Conservation (phyloP, 2,113 vertebrate genomes). For the Syrmaticus mikado region DNA sequence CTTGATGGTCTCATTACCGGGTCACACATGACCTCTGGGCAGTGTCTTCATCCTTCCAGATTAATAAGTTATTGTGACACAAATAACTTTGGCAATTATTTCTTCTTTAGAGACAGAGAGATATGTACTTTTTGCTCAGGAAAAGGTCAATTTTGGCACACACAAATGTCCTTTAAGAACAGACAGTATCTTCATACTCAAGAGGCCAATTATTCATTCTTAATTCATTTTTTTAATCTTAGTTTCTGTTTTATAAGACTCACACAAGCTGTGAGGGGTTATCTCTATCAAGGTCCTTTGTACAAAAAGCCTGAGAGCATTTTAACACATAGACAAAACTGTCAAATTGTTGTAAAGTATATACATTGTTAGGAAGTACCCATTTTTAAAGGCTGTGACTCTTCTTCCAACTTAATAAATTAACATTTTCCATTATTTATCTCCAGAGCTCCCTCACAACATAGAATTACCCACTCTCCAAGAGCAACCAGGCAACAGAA, state of each 20-base stretch:
- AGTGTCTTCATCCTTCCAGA: slow-evolving; percentile 30
- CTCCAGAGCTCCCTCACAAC: background rate
- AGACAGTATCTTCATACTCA: slow-evolving; percentile 62
- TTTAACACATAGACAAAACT: background rate
- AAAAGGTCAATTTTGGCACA: slow-evolving; percentile 49
- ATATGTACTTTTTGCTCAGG: background rate
- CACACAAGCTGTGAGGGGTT: background rate
- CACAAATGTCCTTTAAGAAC: slow-evolving; percentile 68
- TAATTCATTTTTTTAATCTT: background rate
- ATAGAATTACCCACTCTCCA: background rate
- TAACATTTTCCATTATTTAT: background rate
- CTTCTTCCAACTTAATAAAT: background rate
- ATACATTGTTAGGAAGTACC: background rate
- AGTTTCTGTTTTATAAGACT: slow-evolving; percentile 28
- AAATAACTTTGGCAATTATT: slow-evolving; percentile 42
- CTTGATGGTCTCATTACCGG: slow-evolving; percentile 49
- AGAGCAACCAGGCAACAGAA: background rate
- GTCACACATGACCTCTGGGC: slow-evolving; percentile 54
- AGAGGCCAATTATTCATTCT: slow-evolving; percentile 73
- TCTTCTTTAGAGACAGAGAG: background rate
- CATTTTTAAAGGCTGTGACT: background rate
- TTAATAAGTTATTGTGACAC: slow-evolving; percentile 51
- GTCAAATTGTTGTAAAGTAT: background rate
- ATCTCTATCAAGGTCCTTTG: background rate
- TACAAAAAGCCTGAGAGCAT: background rate